These are phyloP conservation scores for Scyliorhinus canicula DNA, from an alignment of 2,797 vertebrate species.

Conservation along the genomic window DNA sequence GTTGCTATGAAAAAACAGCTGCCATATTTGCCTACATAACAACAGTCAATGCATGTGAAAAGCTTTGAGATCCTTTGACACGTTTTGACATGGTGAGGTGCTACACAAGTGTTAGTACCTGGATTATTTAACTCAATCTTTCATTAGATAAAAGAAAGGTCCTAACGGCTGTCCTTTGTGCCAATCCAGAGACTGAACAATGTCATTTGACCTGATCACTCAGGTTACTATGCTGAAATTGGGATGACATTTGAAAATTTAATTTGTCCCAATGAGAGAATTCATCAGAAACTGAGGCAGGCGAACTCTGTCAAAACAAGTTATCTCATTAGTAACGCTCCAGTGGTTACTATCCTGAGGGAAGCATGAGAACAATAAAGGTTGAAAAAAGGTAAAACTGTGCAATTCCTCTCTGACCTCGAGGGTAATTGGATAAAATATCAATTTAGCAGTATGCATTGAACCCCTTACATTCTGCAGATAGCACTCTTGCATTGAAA, in stretches of 20 bases:
- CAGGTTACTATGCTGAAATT: not conserved
- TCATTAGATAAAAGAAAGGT: not conserved
- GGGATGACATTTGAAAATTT: slow-evolving; percentile 23
- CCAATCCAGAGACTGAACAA: not conserved
- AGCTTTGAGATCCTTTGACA: not conserved
- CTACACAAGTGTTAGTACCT: no score
- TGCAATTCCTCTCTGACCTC: slow-evolving; percentile 19
- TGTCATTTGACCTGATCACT: not conserved
- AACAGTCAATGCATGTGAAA: not conserved
- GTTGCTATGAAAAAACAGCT: not conserved
- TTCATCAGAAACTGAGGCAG: not conserved
- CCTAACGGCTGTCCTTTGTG: not conserved
- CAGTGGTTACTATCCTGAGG: slow-evolving; percentile 15
- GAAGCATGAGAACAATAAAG: not conserved
- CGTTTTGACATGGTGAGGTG: not conserved
- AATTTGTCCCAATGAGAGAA: not conserved
- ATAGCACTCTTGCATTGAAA: not conserved
- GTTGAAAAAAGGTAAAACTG: slow-evolving; percentile 8
- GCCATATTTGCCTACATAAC: not conserved
- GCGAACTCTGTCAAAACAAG: not conserved
- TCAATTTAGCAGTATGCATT: not conserved
- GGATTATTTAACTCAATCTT: not conserved
- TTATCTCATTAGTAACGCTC: slow-evolving; percentile 9
- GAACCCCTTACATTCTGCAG: not conserved
- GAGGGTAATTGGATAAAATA: slow-evolving; percentile 23